These are phyloP conservation scores for Lasioglossum baleicum DNA, from an alignment of 1,140 invertebrate species.

Conservation along the genomic window DNA sequence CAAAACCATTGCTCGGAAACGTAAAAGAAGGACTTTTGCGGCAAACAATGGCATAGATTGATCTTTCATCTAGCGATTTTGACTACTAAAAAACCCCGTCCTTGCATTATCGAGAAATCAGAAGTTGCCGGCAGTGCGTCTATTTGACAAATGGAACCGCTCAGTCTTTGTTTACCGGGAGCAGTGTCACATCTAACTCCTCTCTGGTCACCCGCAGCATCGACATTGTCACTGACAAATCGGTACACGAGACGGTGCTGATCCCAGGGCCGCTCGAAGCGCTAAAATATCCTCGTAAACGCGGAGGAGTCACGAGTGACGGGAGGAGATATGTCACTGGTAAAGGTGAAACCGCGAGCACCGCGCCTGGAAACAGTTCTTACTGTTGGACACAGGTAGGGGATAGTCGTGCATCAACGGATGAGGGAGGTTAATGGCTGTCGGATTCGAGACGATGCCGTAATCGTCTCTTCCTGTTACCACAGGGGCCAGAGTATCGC, in stretches of 20 bases:
- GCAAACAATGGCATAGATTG: too few species aligned
- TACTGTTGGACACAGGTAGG: too few species aligned
- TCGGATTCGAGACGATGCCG: neutral
- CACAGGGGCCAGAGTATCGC: neutral
- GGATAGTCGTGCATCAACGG: conserved; percentile 11
- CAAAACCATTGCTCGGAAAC: too few species aligned
- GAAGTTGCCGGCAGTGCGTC: neutral
- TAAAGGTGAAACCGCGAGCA: too few species aligned
- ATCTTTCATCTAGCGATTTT: too few species aligned
- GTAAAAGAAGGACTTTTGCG: too few species aligned
- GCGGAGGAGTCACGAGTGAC: too few species aligned
- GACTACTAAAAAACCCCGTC: too few species aligned
- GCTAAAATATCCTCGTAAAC: neutral
- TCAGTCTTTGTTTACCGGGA: neutral
- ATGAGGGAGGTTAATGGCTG: conserved; percentile 30
- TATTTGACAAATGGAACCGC: neutral
- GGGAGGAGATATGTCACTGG: too few species aligned
- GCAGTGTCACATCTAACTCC: neutral
- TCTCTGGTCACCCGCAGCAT: neutral
- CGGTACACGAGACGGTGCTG: neutral
- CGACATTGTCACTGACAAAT: conserved; percentile 9
- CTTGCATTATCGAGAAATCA: too few species aligned
- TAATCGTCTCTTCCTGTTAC: conserved; percentile 36
- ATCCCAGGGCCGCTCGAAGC: neutral
- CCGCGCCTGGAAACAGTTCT: too few species aligned